phyloP scores from a whole-genome alignment of 2,797 vertebrate species.

The Rhyacichthys aspro region DNA sequence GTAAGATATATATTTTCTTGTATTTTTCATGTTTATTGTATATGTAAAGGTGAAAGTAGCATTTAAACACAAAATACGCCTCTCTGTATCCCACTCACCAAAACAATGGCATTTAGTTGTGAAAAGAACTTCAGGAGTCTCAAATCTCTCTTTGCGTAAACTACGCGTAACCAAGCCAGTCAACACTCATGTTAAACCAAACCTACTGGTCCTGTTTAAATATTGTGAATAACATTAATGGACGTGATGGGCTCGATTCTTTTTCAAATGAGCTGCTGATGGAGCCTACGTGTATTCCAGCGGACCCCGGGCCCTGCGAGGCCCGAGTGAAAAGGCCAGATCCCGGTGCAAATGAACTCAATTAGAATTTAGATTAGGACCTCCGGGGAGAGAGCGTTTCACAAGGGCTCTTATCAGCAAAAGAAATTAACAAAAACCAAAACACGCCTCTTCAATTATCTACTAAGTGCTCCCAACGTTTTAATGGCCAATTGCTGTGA shows the following conservation, averaged over 20 bases:
- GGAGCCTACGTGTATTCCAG: conserved; percentile 60
- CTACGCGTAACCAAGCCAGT: neutral
- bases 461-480: conserved; percentile 61
- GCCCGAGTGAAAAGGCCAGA: conserved; percentile 58
- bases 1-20: too few relatives aligned
- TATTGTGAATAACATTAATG: conserved; percentile 58
- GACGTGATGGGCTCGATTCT: conserved; percentile 27
- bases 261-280: conserved; percentile 43
- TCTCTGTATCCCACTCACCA: neutral
- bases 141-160: neutral
- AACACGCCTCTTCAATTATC: conserved; percentile 83
- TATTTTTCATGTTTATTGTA: too few relatives aligned
- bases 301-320: conserved; percentile 38
- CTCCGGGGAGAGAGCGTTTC: conserved; percentile 78
- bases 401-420: conserved; percentile 75
- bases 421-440: conserved; percentile 79
- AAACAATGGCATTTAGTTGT: neutral
- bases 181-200: neutral
- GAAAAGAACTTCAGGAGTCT: neutral
- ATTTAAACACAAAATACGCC: too few relatives aligned
- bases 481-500: conserved; percentile 52
- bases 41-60: too few relatives aligned
- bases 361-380: conserved; percentile 84
- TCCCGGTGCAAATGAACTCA: conserved; percentile 80
- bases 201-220: neutral